These are phyloP conservation scores for Bombus superbus DNA, from an alignment of 1,140 invertebrate genomes.

Conservation along the genomic window DNA sequence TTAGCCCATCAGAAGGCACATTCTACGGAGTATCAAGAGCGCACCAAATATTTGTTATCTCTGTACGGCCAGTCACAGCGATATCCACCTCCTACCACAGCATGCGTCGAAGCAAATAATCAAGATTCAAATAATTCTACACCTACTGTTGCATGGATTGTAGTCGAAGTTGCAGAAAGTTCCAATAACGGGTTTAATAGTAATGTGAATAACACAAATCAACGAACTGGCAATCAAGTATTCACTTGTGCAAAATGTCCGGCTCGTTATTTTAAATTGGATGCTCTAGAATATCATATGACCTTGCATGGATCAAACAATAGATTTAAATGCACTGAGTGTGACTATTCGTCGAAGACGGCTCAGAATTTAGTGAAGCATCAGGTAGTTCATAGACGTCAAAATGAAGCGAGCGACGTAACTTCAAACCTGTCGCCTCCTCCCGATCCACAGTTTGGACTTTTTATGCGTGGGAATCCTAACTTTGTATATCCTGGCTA, in stretches of 20 bases:
- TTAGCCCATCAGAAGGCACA: slow-evolving; percentile 91
- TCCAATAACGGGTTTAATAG: background rate
- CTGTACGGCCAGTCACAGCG: slow-evolving; percentile 85
- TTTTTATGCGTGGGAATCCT: slow-evolving; percentile 88
- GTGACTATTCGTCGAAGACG: slow-evolving; percentile 92
- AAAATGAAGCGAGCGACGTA: slow-evolving; percentile 64
- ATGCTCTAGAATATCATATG: slow-evolving; percentile 89
- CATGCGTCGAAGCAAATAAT: slow-evolving; percentile 79
- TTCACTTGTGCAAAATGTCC: slow-evolving; percentile 87
- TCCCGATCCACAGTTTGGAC: slow-evolving; percentile 87
- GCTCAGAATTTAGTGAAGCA: slow-evolving; percentile 90
- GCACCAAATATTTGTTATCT: slow-evolving; percentile 88
- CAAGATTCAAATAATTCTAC: slow-evolving; percentile 39
- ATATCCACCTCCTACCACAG: slow-evolving; percentile 86
- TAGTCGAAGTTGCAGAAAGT: slow-evolving; percentile 68
- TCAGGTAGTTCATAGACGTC: slow-evolving; percentile 85
- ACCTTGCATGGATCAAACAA: slow-evolving; percentile 88
- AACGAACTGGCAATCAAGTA: slow-evolving; percentile 72
- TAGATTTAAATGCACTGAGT: slow-evolving; percentile 90
- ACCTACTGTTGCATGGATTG: slow-evolving; percentile 75
- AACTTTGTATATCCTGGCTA: slow-evolving; percentile 90
- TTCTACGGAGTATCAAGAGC: slow-evolving; percentile 90
- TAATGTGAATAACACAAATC: background rate
- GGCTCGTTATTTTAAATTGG: slow-evolving; percentile 87
- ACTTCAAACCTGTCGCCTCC: slow-evolving; percentile 35